Percentiles rank a stretch among this genome's conserved stretches.
Evolutionary conservation across 37 sponge, comb jelly and placozoan genomes (phyloP).

Genomic region (Axinella damicornis): DNA sequence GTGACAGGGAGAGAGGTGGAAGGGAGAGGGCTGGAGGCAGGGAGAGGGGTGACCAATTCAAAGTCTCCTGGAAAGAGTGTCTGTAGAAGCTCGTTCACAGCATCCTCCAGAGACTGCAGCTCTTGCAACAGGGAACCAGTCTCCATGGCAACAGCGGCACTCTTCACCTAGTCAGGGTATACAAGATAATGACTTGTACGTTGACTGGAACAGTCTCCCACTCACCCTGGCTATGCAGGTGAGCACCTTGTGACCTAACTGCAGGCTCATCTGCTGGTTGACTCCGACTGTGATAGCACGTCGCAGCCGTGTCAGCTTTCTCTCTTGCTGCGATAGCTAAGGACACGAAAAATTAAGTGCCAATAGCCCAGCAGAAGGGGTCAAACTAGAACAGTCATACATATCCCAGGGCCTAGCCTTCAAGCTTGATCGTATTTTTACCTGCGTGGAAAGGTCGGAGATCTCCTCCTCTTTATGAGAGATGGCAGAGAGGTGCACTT

Average conservation of each 20-base stretch:
- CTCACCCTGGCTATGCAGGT: not conserved
- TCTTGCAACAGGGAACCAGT: not conserved
- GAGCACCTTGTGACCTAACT: conserved; percentile 11
- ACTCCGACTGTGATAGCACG: not conserved
- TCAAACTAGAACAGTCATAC: no score
- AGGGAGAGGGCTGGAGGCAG: not conserved
- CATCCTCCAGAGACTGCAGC: not conserved
- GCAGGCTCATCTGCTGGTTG: conserved; percentile 6
- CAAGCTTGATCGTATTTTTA: not conserved
- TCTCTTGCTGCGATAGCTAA: conserved; percentile 7
- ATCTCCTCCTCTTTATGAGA: not conserved
- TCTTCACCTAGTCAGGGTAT: no score
- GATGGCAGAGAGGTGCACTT: not conserved
- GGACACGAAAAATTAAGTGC: no score
- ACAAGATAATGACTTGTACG: no score
- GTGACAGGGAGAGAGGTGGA: not conserved
- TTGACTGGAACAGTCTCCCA: no score
- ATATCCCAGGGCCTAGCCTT: no score
- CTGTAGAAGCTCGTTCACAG: not conserved
- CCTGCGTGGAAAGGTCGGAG: not conserved
- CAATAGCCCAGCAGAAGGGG: not conserved
- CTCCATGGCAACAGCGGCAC: not conserved
- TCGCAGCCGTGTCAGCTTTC: conserved; percentile 6
- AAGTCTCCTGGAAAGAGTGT: conserved; percentile 17
- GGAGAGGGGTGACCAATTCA: not conserved